Evolutionary conservation across 2,797 vertebrate species (phyloP).

Genomic region (Graptemys geographica): DNA sequence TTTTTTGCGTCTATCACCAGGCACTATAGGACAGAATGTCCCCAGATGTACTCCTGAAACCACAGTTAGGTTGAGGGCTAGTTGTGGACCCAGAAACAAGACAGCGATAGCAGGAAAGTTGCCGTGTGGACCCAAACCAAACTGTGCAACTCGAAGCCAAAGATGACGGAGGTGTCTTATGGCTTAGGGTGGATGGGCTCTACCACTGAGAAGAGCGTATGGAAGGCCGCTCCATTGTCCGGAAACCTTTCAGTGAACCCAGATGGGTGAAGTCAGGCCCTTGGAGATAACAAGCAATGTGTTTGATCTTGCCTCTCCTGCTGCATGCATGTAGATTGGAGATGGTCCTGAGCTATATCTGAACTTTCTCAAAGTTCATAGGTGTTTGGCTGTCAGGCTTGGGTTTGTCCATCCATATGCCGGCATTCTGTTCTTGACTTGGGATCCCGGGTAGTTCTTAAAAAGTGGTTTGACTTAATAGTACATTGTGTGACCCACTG

Average conservation of each 20-base stretch:
- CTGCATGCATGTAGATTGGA: too few species aligned
- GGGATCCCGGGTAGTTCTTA: not conserved
- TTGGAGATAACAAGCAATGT: too few species aligned
- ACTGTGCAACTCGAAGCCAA: not conserved
- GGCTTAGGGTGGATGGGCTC: too few species aligned
- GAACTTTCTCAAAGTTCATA: too few species aligned
- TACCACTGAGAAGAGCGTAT: too few species aligned
- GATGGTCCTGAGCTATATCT: too few species aligned
- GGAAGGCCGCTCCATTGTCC: too few species aligned
- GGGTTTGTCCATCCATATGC: not conserved
- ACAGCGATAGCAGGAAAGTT: too few species aligned
- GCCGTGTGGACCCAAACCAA: not conserved
- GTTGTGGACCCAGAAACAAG: not conserved
- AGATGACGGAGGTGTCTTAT: not conserved
- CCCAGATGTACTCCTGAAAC: too few species aligned
- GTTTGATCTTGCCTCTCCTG: too few species aligned
- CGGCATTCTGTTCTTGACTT: not conserved
- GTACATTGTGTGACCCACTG: not conserved
- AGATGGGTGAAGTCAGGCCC: too few species aligned
- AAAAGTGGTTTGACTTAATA: not conserved
- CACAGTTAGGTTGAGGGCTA: not conserved
- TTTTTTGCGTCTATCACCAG: not conserved
- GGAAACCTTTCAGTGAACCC: too few species aligned
- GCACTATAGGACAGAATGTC: not conserved
- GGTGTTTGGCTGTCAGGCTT: not conserved